Base-by-base conservation (phyloP, 2,888 invertebrate species). In the Harpalus rufipes region DNA sequence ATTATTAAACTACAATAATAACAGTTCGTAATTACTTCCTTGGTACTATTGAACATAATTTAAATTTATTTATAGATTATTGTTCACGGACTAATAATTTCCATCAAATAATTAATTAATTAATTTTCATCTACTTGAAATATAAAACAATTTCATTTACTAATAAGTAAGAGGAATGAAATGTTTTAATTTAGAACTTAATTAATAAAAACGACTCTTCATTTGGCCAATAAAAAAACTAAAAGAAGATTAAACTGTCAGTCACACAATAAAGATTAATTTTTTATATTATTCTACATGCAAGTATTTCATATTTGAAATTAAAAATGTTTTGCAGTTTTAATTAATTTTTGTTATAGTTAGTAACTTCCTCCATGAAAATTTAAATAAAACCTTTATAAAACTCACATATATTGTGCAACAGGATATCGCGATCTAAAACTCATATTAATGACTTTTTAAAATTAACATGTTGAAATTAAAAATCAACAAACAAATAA, bases 151-250 rank as follows among this genome's bases (percentile, higher is more conserved):
- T 32, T 68, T 68, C 12, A 68, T 68, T 14, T 68, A 39, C 65
- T 32, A 68, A n/a, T 68, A 68, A 68, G 32, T 39, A 39, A 12
- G n/a, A 68, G 32, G 25, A 7, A 39, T 68, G 39, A 39, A 68
- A 68, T 68, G 68, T 68, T 68, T 68, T 68, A 68, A 68, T 68
- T 68, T 68, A 1, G 12, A 12, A 14, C 39, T 68, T 68, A 68
- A 68, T 68, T 68, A 68, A 68, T 68, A 68, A 39, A 68, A 68
- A 32, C 21, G 18, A 25, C 32, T 32, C 32, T 65, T 65, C 68
- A 39, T 68, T 68, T 63, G 8, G 25, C 0, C 0, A n/a, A 39
- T 1, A 14, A 68, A 12, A 39, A 68, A 16, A 59, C 0, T 16
- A 59, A 58, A 58, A 4, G 16, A 16, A 59, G n/a, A 68, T 39